Evolutionary conservation across 2,797 vertebrate species (phyloP).

Genomic region (Sylvilagus floridanus): DNA sequence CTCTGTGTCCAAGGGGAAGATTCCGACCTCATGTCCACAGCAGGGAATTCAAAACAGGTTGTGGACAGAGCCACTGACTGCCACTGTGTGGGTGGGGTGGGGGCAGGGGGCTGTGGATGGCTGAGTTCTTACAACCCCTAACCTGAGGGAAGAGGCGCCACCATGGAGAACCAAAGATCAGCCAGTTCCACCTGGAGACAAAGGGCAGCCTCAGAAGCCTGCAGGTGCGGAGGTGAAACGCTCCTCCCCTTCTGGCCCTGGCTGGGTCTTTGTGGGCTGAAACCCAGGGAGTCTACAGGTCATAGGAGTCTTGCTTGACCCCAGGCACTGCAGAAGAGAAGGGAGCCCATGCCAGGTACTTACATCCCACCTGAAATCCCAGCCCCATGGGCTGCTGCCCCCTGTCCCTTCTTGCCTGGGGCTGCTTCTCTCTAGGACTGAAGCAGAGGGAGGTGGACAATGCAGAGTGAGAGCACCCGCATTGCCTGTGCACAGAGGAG

Average conservation of each 20-base stretch:
- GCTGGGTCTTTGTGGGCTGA: fast-evolving
- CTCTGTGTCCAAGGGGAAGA: not conserved
- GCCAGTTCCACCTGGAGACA: no score
- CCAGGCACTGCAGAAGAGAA: no score
- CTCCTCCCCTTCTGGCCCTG: fast-evolving
- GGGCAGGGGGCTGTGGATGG: fast-evolving
- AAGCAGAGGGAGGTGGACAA: fast-evolving
- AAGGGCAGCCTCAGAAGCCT: fast-evolving
- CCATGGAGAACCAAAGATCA: no score
- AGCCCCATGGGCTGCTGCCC: no score
- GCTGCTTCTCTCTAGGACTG: not conserved
- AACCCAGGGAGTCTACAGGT: no score
- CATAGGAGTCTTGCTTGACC: not conserved
- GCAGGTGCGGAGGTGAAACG: fast-evolving
- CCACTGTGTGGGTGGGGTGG: fast-evolving
- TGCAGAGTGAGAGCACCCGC: not conserved
- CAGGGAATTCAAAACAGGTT: not conserved
- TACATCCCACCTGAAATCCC: fast-evolving
- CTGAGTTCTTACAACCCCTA: not conserved
- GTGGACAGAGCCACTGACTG: not conserved
- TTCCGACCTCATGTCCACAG: fast-evolving
- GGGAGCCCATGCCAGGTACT: no score
- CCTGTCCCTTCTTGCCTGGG: no score
- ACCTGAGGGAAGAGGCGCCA: no score
- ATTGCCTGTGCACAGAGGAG: no score